Evolutionary conservation across 2,888 invertebrate species (phyloP), one percentile per base, ranked within the genome.

Genomic region (Parochlus steinenii): DNA sequence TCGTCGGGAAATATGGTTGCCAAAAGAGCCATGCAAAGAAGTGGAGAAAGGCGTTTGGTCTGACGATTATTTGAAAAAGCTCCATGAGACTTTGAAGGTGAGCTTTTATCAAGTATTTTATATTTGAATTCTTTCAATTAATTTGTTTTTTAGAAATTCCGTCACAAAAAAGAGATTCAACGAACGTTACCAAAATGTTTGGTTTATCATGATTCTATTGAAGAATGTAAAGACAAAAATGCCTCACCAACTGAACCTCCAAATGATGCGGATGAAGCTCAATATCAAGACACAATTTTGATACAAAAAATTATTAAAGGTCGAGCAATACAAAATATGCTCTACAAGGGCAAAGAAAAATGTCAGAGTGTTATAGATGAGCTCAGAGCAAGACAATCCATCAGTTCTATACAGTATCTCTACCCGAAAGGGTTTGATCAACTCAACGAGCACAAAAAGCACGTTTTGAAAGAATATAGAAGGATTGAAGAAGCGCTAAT

Each of bases 281-380:
- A 54, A 28, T 63, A 67, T 43, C 58, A 74, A 52, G 62, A 70
- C 3, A 61, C 69, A 18, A 56, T 75, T 24, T 54, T 68, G 42
- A 48, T 81, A 36, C 78, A 81, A 50, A 71, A 69, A 48, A 55
- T 77, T 18, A 58, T 82, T 2, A 58, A 73, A 41, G 82, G 81
- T 3, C 58, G 81, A 14, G 77, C 78, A 5, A 66, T 75, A 11
- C 81, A 82, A 55, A 70, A 64, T 44, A 55, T 76, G 66, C 76
- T 80, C 65, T 73, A 67, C 50, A 72, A 75, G 52, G 79, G 77
- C 1, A 66, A 74, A 39, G 69, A 73, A 39, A 66, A 71, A 35
- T 72, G 74, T 15, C 64, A 67, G 14, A 76, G 79, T 47, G 53
- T 81, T 39, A 80, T 81, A 2, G 64, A 71, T 35, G 80, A 81